A percentile compares a stretch with the other conserved stretches of the same genome.
phyloP scores from a whole-genome alignment of 2,113 vertebrate species.

The Periophthalmodon schlosseri region DNA sequence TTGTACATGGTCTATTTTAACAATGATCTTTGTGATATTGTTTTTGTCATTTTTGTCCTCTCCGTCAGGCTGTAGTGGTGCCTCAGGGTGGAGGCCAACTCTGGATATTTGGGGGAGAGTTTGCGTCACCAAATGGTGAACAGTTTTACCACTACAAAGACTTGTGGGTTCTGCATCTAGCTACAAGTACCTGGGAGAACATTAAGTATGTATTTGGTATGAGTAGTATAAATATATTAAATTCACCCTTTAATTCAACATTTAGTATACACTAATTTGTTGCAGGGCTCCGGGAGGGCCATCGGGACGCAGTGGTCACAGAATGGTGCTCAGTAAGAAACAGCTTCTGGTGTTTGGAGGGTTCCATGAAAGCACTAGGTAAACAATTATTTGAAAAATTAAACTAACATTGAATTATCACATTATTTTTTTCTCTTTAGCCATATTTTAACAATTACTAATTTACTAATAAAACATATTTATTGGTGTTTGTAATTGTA shows the following conservation, averaged over 20 bases:
- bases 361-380: conserved; percentile 94
- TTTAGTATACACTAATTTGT: background rate
- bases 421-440: no score
- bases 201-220: conserved; percentile 82
- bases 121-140: conserved; percentile 91
- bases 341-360: conserved; percentile 93
- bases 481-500: no score
- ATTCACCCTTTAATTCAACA: background rate
- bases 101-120: conserved; percentile 98
- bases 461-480: no score
- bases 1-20: background rate
- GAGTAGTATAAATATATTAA: background rate
- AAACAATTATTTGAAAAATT: background rate
- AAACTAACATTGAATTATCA: background rate
- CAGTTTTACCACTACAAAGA: conserved; percentile 98
- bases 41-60: background rate
- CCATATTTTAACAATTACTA: no score
- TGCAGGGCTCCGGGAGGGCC: conserved; percentile 87
- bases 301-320: conserved; percentile 91
- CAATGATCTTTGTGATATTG: conserved; percentile 3
- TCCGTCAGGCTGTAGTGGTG: conserved; percentile 85
- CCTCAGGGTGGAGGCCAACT: conserved; percentile 90
- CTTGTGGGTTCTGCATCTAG: conserved; percentile 95
- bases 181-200: conserved; percentile 90
- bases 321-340: conserved; percentile 89